Percentiles rank a stretch among this genome's conserved stretches.
Conservation (phyloP, 2,113 vertebrate genomes). For the Recurvirostra avosetta region DNA sequence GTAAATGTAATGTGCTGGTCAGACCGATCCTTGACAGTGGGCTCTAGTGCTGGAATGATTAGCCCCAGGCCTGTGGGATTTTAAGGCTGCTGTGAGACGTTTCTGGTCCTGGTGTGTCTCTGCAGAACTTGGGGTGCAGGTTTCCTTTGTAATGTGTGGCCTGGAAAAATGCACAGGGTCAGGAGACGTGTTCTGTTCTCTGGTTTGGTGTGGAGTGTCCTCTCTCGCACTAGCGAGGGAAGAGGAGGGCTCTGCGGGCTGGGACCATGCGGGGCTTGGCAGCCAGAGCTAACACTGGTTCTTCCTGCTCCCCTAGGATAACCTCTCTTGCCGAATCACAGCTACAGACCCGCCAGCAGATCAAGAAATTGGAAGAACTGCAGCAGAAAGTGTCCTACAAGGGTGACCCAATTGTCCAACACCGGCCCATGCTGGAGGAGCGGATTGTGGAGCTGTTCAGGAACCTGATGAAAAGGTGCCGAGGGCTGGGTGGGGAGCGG, state of each 20-base stretch:
- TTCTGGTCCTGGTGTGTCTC: neutral
- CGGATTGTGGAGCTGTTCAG: slow-evolving; percentile 95
- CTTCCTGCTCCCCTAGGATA: slow-evolving; percentile 78
- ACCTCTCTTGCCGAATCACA: slow-evolving; percentile 96
- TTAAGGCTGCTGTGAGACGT: neutral
- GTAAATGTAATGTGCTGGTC: accelerated
- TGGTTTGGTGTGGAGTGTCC: too few relatives aligned
- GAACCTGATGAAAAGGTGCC: slow-evolving; percentile 96
- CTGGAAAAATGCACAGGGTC: neutral
- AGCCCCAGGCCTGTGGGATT: neutral
- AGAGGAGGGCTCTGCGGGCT: neutral
- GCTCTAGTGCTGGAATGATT: neutral
- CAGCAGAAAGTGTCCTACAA: slow-evolving; percentile 99
- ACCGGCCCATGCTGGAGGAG: slow-evolving; percentile 95
- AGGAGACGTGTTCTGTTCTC: neutral
- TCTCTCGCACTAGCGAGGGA: neutral
- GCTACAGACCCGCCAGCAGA: slow-evolving; percentile 98
- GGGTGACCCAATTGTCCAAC: slow-evolving; percentile 96
- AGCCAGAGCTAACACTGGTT: neutral
- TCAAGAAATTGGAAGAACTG: slow-evolving; percentile 96
- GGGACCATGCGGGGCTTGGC: accelerated
- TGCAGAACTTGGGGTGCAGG: accelerated
- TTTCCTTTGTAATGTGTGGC: neutral
- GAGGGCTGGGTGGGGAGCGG: neutral
- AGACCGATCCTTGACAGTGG: accelerated